Conservation (phyloP, 2,797 vertebrate species). For the Harpagifer antarcticus region DNA sequence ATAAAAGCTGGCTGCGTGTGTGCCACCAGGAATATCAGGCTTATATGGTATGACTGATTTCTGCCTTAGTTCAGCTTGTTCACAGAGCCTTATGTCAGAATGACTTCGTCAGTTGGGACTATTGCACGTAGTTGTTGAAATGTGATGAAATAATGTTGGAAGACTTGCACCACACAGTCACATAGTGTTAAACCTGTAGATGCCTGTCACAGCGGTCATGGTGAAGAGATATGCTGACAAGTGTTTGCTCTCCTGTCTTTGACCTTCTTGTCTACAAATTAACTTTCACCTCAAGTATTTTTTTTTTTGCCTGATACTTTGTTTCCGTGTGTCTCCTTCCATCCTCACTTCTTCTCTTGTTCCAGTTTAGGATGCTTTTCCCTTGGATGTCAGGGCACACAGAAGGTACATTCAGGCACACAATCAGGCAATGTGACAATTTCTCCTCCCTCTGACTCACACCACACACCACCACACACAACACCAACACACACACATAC, state of each 20-base stretch:
- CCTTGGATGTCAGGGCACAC: conserved; percentile 30
- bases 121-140: conserved; percentile 75
- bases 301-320: conserved; percentile 15
- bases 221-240: conserved; percentile 53
- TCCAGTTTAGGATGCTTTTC: conserved; percentile 13
- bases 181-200: conserved; percentile 64
- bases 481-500: no score
- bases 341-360: not conserved
- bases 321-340: conserved; percentile 14
- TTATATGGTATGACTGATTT: conserved; percentile 40
- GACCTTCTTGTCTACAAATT: conserved; percentile 10
- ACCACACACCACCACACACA: conserved; percentile 27
- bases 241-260: conserved; percentile 56
- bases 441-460: conserved; percentile 30
- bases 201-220: conserved; percentile 56
- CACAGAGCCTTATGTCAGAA: conserved; percentile 37
- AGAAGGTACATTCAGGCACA: conserved; percentile 60
- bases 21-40: conserved; percentile 49
- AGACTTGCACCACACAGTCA: conserved; percentile 76
- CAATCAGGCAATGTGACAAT: conserved; percentile 44
- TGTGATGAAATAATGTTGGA: conserved; percentile 76
- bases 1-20: conserved; percentile 33
- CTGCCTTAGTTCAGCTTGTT: conserved; percentile 39
- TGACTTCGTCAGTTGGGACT: conserved; percentile 30
- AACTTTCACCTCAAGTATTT: not conserved